Percentiles rank a stretch among this genome's conserved stretches.
Evolutionary conservation across 1,140 invertebrate species (phyloP).

Genomic region (Penaeus japonicus): DNA sequence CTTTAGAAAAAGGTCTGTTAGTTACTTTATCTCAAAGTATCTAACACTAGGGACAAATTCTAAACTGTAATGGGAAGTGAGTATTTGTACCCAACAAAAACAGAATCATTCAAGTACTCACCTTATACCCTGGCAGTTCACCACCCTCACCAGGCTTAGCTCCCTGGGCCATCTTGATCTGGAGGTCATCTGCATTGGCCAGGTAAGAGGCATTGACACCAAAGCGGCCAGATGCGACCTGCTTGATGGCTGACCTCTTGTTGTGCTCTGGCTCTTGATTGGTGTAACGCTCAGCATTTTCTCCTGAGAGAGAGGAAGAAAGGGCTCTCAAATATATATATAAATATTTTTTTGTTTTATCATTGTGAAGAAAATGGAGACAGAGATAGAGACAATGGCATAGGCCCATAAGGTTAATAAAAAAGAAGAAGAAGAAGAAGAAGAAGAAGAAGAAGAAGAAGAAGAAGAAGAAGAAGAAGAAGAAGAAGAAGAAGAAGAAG

Average conservation of each 20-base stretch:
- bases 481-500: too few relatives aligned
- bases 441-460: too few relatives aligned
- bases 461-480: too few relatives aligned
- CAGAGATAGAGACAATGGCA: too few relatives aligned
- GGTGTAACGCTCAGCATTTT: constrained; percentile 87
- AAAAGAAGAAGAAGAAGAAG: too few relatives aligned
- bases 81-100: background rate
- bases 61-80: background rate
- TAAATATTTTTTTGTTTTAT: background rate
- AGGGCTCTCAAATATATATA: background rate
- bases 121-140: constrained; percentile 87
- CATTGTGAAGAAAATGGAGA: background rate
- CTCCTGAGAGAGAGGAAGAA: constrained; percentile 67
- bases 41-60: too few relatives aligned
- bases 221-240: constrained; percentile 96
- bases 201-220: constrained; percentile 97
- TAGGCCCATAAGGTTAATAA: too few relatives aligned
- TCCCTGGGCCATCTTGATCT: constrained; percentile 99
- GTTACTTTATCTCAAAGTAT: too few relatives aligned
- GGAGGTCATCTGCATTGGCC: constrained; percentile 94
- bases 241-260: constrained; percentile 76
- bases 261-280: constrained; percentile 77
- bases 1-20: too few relatives aligned
- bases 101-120: constrained; percentile 58
- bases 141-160: constrained; percentile 96